A percentile compares a stretch with the other conserved stretches of the same genome.
phyloP scores from a whole-genome alignment of 2,797 vertebrate genomes.

The Nyctibius grandis region DNA sequence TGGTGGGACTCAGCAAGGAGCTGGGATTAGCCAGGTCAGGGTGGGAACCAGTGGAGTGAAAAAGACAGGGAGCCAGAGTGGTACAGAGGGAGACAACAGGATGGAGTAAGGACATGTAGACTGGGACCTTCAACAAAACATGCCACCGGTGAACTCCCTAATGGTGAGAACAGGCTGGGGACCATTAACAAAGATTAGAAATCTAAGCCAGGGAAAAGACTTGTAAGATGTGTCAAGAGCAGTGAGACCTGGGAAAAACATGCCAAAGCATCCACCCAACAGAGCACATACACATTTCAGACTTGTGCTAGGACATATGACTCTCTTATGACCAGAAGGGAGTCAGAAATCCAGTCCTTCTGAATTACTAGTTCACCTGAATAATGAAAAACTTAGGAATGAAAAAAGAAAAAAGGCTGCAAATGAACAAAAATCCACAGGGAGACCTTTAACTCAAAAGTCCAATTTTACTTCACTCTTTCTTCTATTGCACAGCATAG shows the following conservation, averaged over 20 bases:
- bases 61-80: rapidly evolving
- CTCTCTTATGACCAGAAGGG: background rate
- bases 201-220: background rate
- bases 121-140: background rate
- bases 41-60: background rate
- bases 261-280: background rate
- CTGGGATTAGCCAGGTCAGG: background rate
- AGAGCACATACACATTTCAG: background rate
- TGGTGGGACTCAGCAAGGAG: background rate
- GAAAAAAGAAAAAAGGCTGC: background rate
- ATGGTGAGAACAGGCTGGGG: background rate
- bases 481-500: background rate
- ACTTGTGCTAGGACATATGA: background rate
- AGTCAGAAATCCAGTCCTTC: background rate
- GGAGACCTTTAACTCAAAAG: background rate
- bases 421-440: background rate
- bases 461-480: background rate
- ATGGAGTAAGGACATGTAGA: rapidly evolving
- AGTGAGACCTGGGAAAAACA: background rate
- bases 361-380: background rate
- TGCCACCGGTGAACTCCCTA: background rate
- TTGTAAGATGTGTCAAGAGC: background rate
- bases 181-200: background rate
- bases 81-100: background rate
- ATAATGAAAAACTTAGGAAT: background rate